Base-by-base conservation (phyloP, 2,888 invertebrate genomes). In the Resseliella maxima region DNA sequence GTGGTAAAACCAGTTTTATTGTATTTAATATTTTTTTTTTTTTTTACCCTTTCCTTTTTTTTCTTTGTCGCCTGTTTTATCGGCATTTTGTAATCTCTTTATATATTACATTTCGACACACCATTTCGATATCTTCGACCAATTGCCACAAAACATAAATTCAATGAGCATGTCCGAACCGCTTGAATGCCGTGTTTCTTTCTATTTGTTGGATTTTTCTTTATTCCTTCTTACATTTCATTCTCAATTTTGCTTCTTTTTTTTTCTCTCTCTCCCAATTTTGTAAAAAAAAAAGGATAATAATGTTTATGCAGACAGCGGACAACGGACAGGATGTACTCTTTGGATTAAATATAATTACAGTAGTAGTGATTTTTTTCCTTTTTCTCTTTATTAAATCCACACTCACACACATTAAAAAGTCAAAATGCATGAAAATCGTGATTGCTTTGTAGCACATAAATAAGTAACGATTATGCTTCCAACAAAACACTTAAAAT, bases 1-100 rank as follows among this genome's bases (percentile, higher is more conserved):
- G 83, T 83, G 41, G 83, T 83, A 83, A 83, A 83, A 83, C 83
- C 83, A 83, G 83, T 83, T 83, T 83, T 35, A 81, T 36, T 36
- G 36, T 36, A 36, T 81, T 81, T 64, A 64, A 64, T 81, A 3
- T 81, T 81, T 35, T 81, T 81, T 81, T 35, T 81, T 81, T 35
- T 81, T 81, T 81, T 35, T 83, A 83, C 83, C 83, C 83, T 83
- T 83, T 83, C 72, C 72, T 35, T 72, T 72, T n/a, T 18, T 59
- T 27, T 81, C 83, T 83, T 83, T 83, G 83, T 83, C 38, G 83
- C 36, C 24, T 0, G 38, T 83, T 38, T 50, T 83, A 83, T 83
- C 83, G 38, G 21, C n/a, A n/a, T 36, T 83, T 38, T 38, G 41
- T 83, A 83, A 83, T 83, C 83, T 38, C 31, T 35, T 72, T 72